Conservation (phyloP, 37 sponge, comb jelly and placozoan genomes). For the Ephydatia muelleri region DNA sequence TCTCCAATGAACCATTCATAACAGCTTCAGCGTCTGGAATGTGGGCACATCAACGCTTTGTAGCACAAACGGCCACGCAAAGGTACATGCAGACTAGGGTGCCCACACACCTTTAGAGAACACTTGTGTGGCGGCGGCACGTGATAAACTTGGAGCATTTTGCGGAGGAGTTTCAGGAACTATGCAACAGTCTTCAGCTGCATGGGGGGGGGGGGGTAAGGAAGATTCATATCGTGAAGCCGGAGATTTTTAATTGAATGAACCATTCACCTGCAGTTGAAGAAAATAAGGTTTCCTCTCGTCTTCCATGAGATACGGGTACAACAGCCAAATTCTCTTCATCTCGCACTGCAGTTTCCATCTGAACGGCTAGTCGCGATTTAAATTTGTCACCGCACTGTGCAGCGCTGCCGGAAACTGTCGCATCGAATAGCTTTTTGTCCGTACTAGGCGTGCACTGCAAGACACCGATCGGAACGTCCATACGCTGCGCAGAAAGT, state of each 20-base stretch:
- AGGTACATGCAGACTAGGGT: too few relatives aligned
- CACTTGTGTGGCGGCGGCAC: background rate
- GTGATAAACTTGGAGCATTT: background rate
- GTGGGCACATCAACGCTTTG: background rate
- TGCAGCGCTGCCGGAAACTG: background rate
- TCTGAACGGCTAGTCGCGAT: background rate
- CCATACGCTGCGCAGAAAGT: background rate
- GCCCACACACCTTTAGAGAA: background rate
- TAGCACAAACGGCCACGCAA: background rate
- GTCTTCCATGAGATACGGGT: background rate
- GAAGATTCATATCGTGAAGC: too few relatives aligned
- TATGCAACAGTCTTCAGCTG: background rate
- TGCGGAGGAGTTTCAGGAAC: background rate
- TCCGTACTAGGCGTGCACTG: background rate
- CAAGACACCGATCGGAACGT: background rate
- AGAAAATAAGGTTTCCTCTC: background rate
- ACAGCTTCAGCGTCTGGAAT: background rate
- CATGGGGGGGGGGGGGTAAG: background rate
- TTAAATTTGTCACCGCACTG: background rate
- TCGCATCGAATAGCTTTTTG: background rate
- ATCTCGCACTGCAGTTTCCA: background rate
- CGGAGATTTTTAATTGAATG: too few relatives aligned
- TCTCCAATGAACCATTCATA: background rate
- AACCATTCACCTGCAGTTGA: background rate
- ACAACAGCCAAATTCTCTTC: background rate